Conservation (phyloP, 2,113 vertebrate genomes). For the Coptodon bakossiorum region DNA sequence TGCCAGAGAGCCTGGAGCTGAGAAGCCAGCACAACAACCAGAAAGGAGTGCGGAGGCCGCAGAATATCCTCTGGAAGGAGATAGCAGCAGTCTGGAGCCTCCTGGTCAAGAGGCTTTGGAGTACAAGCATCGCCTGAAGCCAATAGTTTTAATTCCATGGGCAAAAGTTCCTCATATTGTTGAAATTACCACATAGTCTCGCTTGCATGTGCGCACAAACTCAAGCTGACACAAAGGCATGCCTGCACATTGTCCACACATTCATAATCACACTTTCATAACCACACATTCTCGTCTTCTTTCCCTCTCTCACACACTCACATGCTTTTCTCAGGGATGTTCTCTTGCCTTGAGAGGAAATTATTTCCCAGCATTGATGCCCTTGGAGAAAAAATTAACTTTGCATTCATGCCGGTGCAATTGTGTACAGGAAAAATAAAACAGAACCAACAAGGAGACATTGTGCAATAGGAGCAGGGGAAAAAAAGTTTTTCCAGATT, state of each 20-base stretch:
- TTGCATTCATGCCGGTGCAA: conserved; percentile 26
- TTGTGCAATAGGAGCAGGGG: conserved; percentile 17
- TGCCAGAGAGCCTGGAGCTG: conserved; percentile 36
- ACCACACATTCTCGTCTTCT: conserved; percentile 26
- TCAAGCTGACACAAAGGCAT: conserved; percentile 54
- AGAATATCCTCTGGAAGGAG: conserved; percentile 41
- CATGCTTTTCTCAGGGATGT: conserved; percentile 10
- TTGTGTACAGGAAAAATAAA: conserved; percentile 3
- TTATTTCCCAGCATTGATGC: conserved; percentile 33
- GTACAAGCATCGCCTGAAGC: conserved; percentile 5
- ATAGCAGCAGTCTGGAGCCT: conserved; percentile 53
- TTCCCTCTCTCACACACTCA: not conserved
- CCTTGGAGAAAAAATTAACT: conserved; percentile 26
- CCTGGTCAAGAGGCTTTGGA: conserved; percentile 42
- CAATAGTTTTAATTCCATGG: conserved; percentile 42
- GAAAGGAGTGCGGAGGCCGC: conserved; percentile 1
- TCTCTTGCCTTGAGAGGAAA: conserved; percentile 39
- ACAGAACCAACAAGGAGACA: conserved; percentile 3
- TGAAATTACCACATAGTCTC: conserved; percentile 42
- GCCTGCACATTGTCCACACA: conserved; percentile 59
- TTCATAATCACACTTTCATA: conserved; percentile 55
- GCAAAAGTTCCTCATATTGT: conserved; percentile 29
- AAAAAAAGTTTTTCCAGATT: not conserved
- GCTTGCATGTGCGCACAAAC: conserved; percentile 11
- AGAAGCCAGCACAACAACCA: conserved; percentile 16